Conservation (phyloP, 2,113 vertebrate genomes). For the Pedetes capensis region DNA sequence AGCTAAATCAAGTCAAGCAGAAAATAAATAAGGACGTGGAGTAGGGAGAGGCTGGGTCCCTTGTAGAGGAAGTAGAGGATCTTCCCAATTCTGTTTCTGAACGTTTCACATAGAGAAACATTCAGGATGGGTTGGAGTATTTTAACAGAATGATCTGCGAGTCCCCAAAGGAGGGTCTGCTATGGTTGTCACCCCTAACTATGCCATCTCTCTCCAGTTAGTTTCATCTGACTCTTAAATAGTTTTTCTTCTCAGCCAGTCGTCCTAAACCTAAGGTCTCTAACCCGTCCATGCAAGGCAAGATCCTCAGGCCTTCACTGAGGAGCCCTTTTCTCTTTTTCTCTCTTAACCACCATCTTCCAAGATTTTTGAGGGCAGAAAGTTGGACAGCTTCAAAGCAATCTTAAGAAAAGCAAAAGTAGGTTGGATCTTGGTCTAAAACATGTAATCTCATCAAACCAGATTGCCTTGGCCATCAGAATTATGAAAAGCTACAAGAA, state of each 20-base stretch:
- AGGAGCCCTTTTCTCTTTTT: background rate
- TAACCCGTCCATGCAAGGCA: background rate
- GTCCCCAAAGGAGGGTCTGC: background rate
- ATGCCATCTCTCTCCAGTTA: background rate
- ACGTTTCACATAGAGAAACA: background rate
- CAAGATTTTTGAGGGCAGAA: conserved; percentile 26
- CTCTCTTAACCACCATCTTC: background rate
- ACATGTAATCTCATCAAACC: conserved; percentile 49
- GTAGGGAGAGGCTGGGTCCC: background rate
- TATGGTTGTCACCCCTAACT: background rate
- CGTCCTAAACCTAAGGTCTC: background rate
- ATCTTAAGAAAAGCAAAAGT: conserved; percentile 23
- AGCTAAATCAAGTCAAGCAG: background rate
- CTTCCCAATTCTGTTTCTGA: background rate
- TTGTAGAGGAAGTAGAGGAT: background rate
- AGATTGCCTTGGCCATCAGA: conserved; percentile 40
- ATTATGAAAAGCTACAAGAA: conserved; percentile 37
- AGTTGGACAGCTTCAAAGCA: conserved; percentile 24
- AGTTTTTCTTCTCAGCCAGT: background rate
- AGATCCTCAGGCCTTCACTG: background rate
- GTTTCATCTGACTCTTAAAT: background rate
- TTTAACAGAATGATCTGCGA: background rate
- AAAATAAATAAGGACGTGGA: background rate
- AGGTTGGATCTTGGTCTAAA: conserved; percentile 2
- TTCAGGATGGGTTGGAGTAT: background rate